These are phyloP conservation scores for Drepana falcataria DNA, from an alignment of 2,888 invertebrate genomes.

Conservation along the genomic window DNA sequence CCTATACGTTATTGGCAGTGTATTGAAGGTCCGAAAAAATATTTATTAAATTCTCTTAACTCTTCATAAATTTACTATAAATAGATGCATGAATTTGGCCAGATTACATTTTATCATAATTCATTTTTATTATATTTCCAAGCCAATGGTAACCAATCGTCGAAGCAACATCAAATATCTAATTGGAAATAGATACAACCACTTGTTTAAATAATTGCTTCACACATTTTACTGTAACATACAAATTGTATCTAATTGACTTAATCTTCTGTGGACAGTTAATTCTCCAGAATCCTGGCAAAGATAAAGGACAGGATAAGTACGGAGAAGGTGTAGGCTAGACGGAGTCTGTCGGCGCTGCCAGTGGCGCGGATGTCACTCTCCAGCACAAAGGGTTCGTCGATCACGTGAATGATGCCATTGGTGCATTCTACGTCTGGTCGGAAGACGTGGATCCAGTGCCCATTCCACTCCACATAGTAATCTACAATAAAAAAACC, in stretches of 20 bases:
- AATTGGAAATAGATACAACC: neutral
- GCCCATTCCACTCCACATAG: slow-evolving; percentile 90
- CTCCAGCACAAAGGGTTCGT: slow-evolving; percentile 89
- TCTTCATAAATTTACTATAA: neutral
- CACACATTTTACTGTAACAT: slow-evolving; percentile 6
- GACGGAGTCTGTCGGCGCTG: slow-evolving; percentile 43
- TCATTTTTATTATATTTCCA: neutral
- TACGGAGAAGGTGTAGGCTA: slow-evolving; percentile 34
- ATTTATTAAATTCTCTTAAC: too few relatives aligned
- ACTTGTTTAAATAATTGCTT: neutral
- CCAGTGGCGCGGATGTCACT: slow-evolving; percentile 89
- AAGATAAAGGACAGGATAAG: slow-evolving; percentile 46
- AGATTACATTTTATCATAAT: neutral
- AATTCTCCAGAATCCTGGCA: slow-evolving; percentile 51
- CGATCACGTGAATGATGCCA: slow-evolving; percentile 96
- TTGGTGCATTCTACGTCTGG: slow-evolving; percentile 97
- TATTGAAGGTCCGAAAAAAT: slow-evolving; percentile 1
- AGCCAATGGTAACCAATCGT: neutral
- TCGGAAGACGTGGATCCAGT: slow-evolving; percentile 89
- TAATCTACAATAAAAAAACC: slow-evolving; percentile 80
- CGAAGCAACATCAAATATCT: neutral
- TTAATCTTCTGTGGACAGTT: slow-evolving; percentile 26
- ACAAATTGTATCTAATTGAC: slow-evolving; percentile 22
- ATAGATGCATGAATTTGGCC: neutral
- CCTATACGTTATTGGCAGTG: slow-evolving; percentile 24